These are phyloP conservation scores for Aplodontia rufa DNA, from an alignment of 2,113 vertebrate species.

Conservation along the genomic window DNA sequence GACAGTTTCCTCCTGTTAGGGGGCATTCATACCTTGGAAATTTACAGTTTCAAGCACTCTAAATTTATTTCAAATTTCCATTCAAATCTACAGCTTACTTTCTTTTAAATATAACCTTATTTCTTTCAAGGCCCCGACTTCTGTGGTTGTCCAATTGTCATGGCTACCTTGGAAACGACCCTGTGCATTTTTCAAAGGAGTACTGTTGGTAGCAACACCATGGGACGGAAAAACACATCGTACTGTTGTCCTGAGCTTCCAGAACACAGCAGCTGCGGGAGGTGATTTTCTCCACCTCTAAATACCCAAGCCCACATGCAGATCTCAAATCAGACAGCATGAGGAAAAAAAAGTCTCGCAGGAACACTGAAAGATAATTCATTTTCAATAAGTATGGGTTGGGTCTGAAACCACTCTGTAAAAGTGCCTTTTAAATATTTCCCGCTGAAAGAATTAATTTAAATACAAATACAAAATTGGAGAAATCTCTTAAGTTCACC, in stretches of 20 bases:
- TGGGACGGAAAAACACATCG: background rate
- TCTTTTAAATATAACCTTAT: background rate
- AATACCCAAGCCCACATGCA: background rate
- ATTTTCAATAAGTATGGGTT: background rate
- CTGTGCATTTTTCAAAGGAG: background rate
- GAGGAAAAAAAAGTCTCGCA: background rate
- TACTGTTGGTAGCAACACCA: background rate
- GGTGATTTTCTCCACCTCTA: background rate
- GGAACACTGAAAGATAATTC: background rate
- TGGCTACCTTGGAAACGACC: background rate
- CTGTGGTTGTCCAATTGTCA: background rate
- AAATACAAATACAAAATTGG: background rate
- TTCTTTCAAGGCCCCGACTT: background rate
- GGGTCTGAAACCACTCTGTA: background rate
- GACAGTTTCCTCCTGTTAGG: background rate
- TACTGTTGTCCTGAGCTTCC: background rate
- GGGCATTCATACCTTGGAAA: background rate
- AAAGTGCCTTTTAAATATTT: background rate
- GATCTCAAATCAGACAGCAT: background rate
- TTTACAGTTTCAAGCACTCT: background rate
- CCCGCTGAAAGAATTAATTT: background rate
- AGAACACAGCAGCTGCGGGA: background rate
- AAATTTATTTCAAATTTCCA: background rate
- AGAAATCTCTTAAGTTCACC: background rate
- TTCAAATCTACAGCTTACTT: background rate